Evolutionary conservation across 2,888 invertebrate genomes (phyloP).

Genomic region (Polydrusus pterygomalis): DNA sequence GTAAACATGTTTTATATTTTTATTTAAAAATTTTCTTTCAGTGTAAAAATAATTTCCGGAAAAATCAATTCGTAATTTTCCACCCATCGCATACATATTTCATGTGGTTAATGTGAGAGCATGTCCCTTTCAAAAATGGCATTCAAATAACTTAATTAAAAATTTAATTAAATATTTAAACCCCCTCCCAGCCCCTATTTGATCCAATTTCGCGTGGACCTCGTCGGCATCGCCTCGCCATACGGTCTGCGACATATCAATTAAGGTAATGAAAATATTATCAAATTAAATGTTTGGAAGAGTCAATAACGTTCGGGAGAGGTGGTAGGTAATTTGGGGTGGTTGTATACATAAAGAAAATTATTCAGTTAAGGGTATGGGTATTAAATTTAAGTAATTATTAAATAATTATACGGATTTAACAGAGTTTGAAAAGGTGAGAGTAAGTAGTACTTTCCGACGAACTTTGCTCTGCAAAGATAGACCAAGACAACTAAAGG

Average conservation of each 20-base stretch:
- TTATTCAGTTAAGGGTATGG: conserved; percentile 1
- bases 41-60: conserved; percentile 12
- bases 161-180: conserved; percentile 54
- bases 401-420: neutral
- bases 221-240: conserved; percentile 30
- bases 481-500: too few relatives aligned
- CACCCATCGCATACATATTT: conserved; percentile 49
- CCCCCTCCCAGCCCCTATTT: conserved; percentile 12
- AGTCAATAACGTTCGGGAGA: conserved; percentile 28
- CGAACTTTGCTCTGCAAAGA: too few relatives aligned
- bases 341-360: neutral
- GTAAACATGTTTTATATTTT: neutral
- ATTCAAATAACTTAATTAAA: conserved; percentile 55
- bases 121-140: conserved; percentile 51
- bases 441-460: too few relatives aligned
- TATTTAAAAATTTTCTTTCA: neutral
- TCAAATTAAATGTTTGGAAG: conserved; percentile 41
- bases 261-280: conserved; percentile 48
- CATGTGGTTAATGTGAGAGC: conserved; percentile 46
- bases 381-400: too few relatives aligned
- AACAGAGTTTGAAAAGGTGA: neutral
- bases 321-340: conserved; percentile 22
- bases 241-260: conserved; percentile 48
- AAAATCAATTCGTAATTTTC: conserved; percentile 48
- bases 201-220: conserved; percentile 35